Evolutionary conservation across 2,888 invertebrate genomes (phyloP).

Genomic region (Uropetala carovei): DNA sequence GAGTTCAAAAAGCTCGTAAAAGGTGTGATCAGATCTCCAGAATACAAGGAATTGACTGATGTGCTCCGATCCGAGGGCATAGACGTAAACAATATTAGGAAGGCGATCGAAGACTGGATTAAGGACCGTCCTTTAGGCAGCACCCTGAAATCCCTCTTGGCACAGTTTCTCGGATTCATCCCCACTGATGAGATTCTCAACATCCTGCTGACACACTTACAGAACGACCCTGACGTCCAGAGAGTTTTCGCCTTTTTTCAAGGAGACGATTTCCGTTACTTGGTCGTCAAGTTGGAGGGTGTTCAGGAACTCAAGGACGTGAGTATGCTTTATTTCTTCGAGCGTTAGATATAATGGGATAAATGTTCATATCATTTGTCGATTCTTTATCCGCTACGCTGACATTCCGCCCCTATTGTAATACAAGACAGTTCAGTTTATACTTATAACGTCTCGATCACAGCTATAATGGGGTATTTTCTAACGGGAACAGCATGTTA

Average conservation of each 20-base stretch:
- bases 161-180: not conserved
- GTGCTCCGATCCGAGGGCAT: no score
- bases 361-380: no score
- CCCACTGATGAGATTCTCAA: not conserved
- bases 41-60: slow-evolving; percentile 14
- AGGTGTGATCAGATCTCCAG: not conserved
- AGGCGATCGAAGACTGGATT: no score
- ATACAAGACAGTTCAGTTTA: no score
- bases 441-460: no score
- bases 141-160: not conserved
- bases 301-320: slow-evolving; percentile 23
- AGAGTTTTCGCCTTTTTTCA: not conserved
- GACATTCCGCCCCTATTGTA: no score
- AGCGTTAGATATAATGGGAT: no score
- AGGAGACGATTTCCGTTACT: not conserved
- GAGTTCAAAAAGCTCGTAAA: slow-evolving; percentile 17
- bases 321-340: not conserved
- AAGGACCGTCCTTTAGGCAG: no score
- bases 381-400: no score
- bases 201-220: slow-evolving; percentile 32
- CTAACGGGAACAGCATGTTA: no score
- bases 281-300: slow-evolving; percentile 26
- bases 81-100: no score
- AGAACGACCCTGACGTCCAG: slow-evolving; percentile 21
- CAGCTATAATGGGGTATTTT: no score